These are phyloP conservation scores for Origma solitaria DNA, from an alignment of 2,113 vertebrate genomes.

Conservation along the genomic window DNA sequence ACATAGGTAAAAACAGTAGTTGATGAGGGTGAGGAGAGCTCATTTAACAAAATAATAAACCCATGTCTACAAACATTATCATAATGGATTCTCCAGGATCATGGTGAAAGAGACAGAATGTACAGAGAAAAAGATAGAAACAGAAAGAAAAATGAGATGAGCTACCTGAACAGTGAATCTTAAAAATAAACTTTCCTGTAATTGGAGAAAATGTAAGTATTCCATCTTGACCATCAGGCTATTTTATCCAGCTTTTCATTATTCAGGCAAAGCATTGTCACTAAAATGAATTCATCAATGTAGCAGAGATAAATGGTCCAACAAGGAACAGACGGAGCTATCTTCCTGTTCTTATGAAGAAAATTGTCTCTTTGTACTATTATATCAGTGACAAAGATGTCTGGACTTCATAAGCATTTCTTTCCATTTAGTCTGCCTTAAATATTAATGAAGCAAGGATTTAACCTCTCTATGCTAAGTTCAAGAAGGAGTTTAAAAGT, in stretches of 20 bases:
- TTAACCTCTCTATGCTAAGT: slow-evolving; percentile 75
- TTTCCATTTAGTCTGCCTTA: slow-evolving; percentile 83
- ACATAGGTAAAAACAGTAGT: not conserved
- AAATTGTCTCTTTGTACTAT: slow-evolving; percentile 84
- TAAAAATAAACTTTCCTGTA: slow-evolving; percentile 72
- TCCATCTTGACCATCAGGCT: slow-evolving; percentile 74
- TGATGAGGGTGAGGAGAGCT: not conserved
- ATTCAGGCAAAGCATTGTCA: slow-evolving; percentile 81
- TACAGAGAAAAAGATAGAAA: not conserved
- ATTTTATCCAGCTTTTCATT: slow-evolving; percentile 83
- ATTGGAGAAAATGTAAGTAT: slow-evolving; percentile 75
- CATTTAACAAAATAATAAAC: not conserved
- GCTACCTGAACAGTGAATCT: slow-evolving; percentile 67
- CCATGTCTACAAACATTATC: not conserved
- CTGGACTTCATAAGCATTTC: slow-evolving; percentile 78
- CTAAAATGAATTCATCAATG: slow-evolving; percentile 88
- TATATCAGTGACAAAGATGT: slow-evolving; percentile 82
- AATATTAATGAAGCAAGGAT: slow-evolving; percentile 85
- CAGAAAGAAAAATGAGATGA: slow-evolving; percentile 43
- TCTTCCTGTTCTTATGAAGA: slow-evolving; percentile 75
- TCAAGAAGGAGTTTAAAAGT: slow-evolving; percentile 61
- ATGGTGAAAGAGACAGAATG: slow-evolving; percentile 31
- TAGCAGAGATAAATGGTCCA: slow-evolving; percentile 86
- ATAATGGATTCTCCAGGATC: not conserved
- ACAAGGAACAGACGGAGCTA: slow-evolving; percentile 79